phyloP scores from a whole-genome alignment of 2,797 vertebrate species.

The Cheracebus regulus region DNA sequence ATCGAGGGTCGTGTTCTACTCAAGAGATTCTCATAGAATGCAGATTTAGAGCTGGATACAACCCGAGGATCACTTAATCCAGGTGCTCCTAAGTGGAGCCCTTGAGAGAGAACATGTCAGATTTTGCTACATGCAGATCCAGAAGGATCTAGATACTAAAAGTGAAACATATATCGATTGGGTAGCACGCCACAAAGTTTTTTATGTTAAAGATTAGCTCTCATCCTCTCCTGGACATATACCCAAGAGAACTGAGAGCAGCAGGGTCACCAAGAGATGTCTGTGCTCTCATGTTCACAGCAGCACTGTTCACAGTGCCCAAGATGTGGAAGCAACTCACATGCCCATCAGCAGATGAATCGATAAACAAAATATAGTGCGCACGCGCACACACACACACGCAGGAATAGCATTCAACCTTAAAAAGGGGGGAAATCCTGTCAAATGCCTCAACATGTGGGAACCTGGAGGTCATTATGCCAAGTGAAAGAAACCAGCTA shows the following conservation, averaged over 20 bases:
- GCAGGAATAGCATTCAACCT: background rate
- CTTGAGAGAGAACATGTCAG: background rate
- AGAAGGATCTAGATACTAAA: background rate
- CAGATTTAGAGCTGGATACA: background rate
- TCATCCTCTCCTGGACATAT: background rate
- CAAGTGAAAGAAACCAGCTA: background rate
- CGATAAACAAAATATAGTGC: background rate
- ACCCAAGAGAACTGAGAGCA: background rate
- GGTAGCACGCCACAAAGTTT: background rate
- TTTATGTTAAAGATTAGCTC: background rate
- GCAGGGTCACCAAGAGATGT: background rate
- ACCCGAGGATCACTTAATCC: background rate
- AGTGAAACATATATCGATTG: background rate
- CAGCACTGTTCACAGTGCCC: background rate
- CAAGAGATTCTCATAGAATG: background rate
- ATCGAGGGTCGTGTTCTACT: background rate
- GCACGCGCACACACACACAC: too few species aligned
- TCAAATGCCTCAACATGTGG: fast-evolving
- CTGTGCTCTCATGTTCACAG: background rate
- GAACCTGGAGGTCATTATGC: background rate
- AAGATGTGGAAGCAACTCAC: background rate
- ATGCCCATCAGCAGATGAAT: background rate
- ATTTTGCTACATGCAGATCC: background rate
- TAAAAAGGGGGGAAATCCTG: background rate
- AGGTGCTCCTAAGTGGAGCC: background rate